Evolutionary conservation across 2,888 invertebrate species (phyloP).

Genomic region (Amiota communis): DNA sequence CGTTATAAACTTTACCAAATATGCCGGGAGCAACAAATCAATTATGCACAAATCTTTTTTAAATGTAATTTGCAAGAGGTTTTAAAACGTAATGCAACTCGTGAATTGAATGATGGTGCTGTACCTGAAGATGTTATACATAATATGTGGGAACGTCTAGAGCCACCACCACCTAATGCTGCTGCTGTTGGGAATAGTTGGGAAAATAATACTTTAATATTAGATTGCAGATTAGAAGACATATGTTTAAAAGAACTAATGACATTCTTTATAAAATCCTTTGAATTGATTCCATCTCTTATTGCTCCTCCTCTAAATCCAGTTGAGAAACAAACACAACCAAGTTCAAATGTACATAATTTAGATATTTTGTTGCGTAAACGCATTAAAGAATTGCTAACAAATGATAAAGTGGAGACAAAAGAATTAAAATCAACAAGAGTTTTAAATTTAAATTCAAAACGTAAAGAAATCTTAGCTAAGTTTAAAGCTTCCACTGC

Average conservation of each 20-base stretch:
- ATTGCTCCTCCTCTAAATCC: no score
- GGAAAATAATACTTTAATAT: conserved; percentile 53
- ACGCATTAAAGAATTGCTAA: conserved; percentile 48
- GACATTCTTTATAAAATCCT: conserved; percentile 38
- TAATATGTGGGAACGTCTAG: conserved; percentile 60
- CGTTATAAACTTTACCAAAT: conserved; percentile 67
- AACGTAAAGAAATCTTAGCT: conserved; percentile 59
- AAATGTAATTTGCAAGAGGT: conserved; percentile 42
- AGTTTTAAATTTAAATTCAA: conserved; percentile 51
- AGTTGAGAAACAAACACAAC: conserved; percentile 29
- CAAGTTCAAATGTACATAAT: conserved; percentile 48
- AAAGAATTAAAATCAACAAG: conserved; percentile 44
- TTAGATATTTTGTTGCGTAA: conserved; percentile 63
- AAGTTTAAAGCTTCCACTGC: conserved; percentile 41
- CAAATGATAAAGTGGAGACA: conserved; percentile 27
- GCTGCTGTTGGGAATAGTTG: conserved; percentile 44
- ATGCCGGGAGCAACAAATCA: conserved; percentile 45
- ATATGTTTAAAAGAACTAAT: neutral
- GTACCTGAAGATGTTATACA: conserved; percentile 56
- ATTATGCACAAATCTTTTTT: conserved; percentile 65
- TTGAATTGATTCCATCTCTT: neutral
- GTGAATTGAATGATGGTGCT: conserved; percentile 34
- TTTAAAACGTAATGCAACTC: conserved; percentile 53
- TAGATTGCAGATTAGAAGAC: conserved; percentile 17
- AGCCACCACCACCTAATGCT: conserved; percentile 57